Percentiles rank a stretch among this genome's conserved stretches.
Evolutionary conservation across 2,113 vertebrate genomes (phyloP).

Genomic region (Himantopus leucocephalus): DNA sequence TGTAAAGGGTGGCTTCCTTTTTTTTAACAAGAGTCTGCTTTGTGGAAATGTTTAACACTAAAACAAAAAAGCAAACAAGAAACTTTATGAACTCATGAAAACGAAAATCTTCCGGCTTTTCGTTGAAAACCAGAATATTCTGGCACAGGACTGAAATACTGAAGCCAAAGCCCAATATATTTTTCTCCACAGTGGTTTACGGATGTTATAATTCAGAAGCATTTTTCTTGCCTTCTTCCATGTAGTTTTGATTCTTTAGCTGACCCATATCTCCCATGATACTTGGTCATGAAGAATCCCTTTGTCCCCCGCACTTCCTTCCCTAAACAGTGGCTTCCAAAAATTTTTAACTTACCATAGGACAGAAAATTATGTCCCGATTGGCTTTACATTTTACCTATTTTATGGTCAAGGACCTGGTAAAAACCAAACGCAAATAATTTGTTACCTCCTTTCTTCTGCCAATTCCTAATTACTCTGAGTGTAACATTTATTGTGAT

Average conservation of each 20-base stretch:
- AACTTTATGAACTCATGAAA: not conserved
- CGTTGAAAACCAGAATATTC: not conserved
- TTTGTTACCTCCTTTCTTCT: not conserved
- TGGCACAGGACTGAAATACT: not conserved
- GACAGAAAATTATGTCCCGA: not conserved
- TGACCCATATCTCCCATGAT: not conserved
- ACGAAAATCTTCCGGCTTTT: not conserved
- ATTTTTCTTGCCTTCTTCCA: not conserved
- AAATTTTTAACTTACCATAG: not conserved
- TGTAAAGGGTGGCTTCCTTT: not conserved
- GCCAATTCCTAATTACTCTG: fast-evolving
- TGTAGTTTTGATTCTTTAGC: not conserved
- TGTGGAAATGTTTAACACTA: not conserved
- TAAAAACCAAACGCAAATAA: not conserved
- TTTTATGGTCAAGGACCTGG: not conserved
- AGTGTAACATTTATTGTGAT: not conserved
- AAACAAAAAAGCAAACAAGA: not conserved
- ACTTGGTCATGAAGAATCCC: not conserved
- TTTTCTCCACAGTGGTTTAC: not conserved
- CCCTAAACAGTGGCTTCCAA: not conserved
- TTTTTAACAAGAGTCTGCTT: not conserved
- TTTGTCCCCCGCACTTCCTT: not conserved
- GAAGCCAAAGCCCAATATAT: not conserved
- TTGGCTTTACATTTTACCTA: not conserved
- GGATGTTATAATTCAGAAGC: not conserved